These are phyloP conservation scores for Eristalinus sepulchralis DNA, from an alignment of 2,888 invertebrate species.

Conservation along the genomic window DNA sequence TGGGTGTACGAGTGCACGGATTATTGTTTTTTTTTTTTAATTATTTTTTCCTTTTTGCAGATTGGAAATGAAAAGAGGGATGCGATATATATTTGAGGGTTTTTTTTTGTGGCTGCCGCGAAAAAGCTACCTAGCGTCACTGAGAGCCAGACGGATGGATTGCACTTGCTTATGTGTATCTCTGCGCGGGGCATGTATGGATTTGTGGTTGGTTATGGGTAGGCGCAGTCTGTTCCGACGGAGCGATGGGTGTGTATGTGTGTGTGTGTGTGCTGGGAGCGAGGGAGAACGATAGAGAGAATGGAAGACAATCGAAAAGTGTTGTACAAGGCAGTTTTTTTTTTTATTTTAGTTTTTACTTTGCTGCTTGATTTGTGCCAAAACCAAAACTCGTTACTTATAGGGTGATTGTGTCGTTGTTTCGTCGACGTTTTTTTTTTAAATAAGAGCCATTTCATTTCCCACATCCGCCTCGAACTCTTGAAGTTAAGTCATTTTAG, in stretches of 20 bases:
- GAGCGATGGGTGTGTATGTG: constrained; percentile 14
- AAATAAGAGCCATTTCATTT: no score
- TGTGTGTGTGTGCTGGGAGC: constrained; percentile 30
- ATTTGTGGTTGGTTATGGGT: constrained; percentile 17
- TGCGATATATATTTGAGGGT: constrained; percentile 62
- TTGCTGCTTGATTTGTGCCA: constrained; percentile 57
- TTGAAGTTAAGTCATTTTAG: no score
- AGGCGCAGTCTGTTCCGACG: constrained; percentile 5
- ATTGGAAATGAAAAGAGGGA: constrained; percentile 71
- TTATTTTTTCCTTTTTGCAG: constrained; percentile 68
- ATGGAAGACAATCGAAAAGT: constrained; percentile 63
- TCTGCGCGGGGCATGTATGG: constrained; percentile 69
- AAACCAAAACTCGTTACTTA: constrained; percentile 19
- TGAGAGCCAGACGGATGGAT: constrained; percentile 71
- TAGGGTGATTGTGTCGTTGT: constrained; percentile 29
- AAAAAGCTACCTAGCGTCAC: constrained; percentile 72
- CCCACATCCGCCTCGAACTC: no score
- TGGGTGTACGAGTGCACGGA: constrained; percentile 70
- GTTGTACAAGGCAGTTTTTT: constrained; percentile 51
- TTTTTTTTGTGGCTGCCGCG: constrained; percentile 71
- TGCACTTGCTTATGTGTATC: constrained; percentile 71
- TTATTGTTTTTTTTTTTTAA: constrained; percentile 66
- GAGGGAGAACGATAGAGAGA: constrained; percentile 45
- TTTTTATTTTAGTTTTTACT: not conserved
- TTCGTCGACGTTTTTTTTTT: no score